Evolutionary conservation across 2,113 vertebrate genomes (phyloP).

Genomic region (Xenopus borealis): DNA sequence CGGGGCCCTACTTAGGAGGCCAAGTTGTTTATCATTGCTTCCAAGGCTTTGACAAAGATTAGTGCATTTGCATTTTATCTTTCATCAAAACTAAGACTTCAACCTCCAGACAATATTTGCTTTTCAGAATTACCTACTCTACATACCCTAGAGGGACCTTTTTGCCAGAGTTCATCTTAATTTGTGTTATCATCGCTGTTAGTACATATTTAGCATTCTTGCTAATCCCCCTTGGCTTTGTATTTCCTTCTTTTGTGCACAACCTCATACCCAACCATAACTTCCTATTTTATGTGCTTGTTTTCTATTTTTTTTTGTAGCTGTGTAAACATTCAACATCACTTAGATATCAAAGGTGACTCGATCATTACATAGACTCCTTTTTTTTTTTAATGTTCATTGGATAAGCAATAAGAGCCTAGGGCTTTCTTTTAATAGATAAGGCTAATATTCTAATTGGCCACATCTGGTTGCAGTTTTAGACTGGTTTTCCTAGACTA

Average conservation of each 20-base stretch:
- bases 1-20: too few relatives aligned
- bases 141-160: constrained; percentile 14
- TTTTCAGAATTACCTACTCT: constrained; percentile 14
- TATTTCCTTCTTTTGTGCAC: constrained; percentile 13
- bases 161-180: constrained; percentile 10
- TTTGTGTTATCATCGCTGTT: constrained; percentile 28
- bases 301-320: not conserved
- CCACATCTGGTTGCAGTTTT: constrained; percentile 1
- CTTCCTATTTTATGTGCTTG: not conserved
- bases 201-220: constrained; percentile 25
- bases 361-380: not conserved
- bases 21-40: not conserved
- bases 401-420: not conserved
- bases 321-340: not conserved
- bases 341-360: not conserved
- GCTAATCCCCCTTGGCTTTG: constrained; percentile 10
- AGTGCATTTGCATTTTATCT: constrained; percentile 13
- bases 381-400: not conserved
- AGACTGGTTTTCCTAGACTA: not conserved
- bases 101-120: constrained; percentile 3
- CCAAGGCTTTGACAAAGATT: not conserved
- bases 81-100: constrained; percentile 18
- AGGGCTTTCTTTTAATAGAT: not conserved
- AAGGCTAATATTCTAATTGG: constrained; percentile 1
- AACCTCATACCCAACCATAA: constrained; percentile 9